A percentile compares a stretch with the other conserved stretches of the same genome.
These are phyloP conservation scores for Globodera ellingtonae DNA, from an alignment of 1,140 invertebrate species.

Conservation along the genomic window DNA sequence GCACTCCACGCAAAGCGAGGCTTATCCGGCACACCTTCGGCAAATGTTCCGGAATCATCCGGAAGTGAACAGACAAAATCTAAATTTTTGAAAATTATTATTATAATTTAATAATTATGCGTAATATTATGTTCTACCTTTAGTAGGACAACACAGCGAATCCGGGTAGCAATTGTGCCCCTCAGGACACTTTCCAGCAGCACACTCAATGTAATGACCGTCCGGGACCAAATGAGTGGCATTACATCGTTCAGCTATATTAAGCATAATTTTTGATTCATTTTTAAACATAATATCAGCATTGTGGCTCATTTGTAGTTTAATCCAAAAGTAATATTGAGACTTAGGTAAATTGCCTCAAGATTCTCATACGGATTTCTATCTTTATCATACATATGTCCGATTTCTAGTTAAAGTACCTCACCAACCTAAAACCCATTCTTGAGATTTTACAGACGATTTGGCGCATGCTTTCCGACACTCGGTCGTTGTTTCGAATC, in stretches of 20 bases:
- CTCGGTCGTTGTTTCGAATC: slow-evolving; percentile 22
- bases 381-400: no score
- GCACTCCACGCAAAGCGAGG: slow-evolving; percentile 52
- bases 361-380: no score
- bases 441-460: not conserved
- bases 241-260: slow-evolving; percentile 48
- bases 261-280: slow-evolving; percentile 17
- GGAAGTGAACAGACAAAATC: slow-evolving; percentile 49
- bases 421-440: slow-evolving; percentile 27
- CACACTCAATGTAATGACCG: slow-evolving; percentile 50
- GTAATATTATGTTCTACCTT: slow-evolving; percentile 1
- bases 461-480: slow-evolving; percentile 39
- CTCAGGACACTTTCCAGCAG: slow-evolving; percentile 38
- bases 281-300: no score
- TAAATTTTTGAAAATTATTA: slow-evolving; percentile 26
- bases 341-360: no score
- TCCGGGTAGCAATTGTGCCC: slow-evolving; percentile 36
- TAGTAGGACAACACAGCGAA: slow-evolving; percentile 50
- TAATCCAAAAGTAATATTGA: no score
- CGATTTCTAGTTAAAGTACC: not conserved
- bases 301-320: no score
- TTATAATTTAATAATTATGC: not conserved
- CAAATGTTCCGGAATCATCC: slow-evolving; percentile 54
- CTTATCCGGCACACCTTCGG: slow-evolving; percentile 52
- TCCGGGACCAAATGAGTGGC: slow-evolving; percentile 48